Evolutionary conservation across 2,888 invertebrate genomes (phyloP).

Genomic region (Alloplasta piceator): DNA sequence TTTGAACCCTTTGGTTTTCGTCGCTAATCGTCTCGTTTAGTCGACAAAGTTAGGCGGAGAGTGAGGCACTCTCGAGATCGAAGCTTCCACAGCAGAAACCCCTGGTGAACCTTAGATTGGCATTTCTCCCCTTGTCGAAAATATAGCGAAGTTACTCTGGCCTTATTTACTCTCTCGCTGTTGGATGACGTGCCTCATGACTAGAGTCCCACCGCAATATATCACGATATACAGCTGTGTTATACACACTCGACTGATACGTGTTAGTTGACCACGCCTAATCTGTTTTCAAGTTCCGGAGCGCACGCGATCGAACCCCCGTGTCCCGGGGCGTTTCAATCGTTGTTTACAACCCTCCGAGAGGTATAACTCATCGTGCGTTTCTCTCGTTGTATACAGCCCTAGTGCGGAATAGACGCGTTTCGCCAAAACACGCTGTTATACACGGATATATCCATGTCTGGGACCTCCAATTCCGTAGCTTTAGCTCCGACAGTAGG

Average conservation of each 20-base stretch:
- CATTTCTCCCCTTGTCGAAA: background rate
- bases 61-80: constrained; percentile 48
- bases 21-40: constrained; percentile 63
- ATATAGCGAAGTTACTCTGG: constrained; percentile 15
- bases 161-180: constrained; percentile 34
- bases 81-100: constrained; percentile 39
- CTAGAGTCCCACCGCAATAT: constrained; percentile 22
- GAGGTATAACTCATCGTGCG: constrained; percentile 35
- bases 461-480: background rate
- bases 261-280: constrained; percentile 41
- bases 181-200: constrained; percentile 1
- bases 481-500: no score
- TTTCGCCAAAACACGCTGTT: no score
- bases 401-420: background rate
- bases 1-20: constrained; percentile 58
- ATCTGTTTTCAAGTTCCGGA: constrained; percentile 49
- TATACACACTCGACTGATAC: constrained; percentile 33
- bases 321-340: constrained; percentile 14
- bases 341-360: constrained; percentile 22
- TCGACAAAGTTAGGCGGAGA: constrained; percentile 49
- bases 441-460: background rate
- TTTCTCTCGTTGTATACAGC: constrained; percentile 4
- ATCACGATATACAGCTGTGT: constrained; percentile 9
- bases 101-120: background rate
- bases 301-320: constrained; percentile 3